These are phyloP conservation scores for Lophotis ruficrista DNA, from an alignment of 2,113 vertebrate species.

Conservation along the genomic window DNA sequence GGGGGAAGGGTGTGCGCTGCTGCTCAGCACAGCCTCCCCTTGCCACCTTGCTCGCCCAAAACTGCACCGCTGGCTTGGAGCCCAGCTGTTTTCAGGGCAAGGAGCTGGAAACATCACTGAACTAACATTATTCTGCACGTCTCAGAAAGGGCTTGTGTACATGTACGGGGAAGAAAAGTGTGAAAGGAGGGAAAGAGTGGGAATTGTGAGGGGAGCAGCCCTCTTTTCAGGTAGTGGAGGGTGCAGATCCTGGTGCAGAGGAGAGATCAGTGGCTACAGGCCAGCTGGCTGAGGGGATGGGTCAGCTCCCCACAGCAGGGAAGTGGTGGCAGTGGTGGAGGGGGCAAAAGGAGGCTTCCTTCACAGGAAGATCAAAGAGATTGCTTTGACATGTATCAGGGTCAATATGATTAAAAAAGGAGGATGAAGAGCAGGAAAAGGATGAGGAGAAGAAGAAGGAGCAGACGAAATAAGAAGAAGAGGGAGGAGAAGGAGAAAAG, in stretches of 20 bases:
- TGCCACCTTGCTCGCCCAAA: background rate
- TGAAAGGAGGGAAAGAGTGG: background rate
- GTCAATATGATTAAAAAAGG: background rate
- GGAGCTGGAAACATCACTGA: background rate
- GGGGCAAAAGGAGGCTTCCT: background rate
- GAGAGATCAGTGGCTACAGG: background rate
- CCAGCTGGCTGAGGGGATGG: background rate
- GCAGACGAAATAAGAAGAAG: background rate
- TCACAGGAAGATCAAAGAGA: background rate
- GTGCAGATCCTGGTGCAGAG: background rate
- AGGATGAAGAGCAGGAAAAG: background rate
- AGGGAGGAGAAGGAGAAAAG: background rate
- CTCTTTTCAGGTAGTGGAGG: background rate
- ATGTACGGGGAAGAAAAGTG: background rate
- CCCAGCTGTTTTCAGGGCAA: background rate
- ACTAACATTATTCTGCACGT: background rate
- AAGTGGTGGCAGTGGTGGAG: background rate
- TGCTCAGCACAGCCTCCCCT: background rate
- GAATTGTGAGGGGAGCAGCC: background rate
- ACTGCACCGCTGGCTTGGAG: background rate
- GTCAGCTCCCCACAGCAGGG: too few species aligned
- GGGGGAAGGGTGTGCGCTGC: background rate
- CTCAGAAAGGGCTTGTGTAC: background rate
- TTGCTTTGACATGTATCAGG: background rate
- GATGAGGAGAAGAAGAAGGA: background rate